These are phyloP conservation scores for Cyprinodon brontotheroides DNA, from an alignment of 2,113 vertebrate species.

Conservation along the genomic window DNA sequence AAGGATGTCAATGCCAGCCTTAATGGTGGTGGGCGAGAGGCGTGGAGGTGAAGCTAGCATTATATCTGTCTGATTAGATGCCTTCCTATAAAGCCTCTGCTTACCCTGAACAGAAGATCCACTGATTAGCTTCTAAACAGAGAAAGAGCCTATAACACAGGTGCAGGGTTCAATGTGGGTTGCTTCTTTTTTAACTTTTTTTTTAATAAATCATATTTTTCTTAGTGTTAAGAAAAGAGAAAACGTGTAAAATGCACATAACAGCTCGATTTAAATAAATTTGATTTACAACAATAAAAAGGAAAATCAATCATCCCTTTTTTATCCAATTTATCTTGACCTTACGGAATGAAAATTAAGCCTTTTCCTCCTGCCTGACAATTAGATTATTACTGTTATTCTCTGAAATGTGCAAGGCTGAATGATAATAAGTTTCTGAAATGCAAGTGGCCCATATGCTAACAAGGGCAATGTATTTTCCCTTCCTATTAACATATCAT, in stretches of 20 bases:
- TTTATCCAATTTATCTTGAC: conserved; percentile 65
- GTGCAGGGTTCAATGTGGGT: conserved; percentile 4
- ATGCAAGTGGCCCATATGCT: conserved; percentile 78
- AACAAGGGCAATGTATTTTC: conserved; percentile 81
- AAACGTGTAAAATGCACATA: not conserved
- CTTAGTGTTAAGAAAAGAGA: not conserved
- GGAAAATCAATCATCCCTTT: conserved; percentile 18
- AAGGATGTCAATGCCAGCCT: conserved; percentile 6
- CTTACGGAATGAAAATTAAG: conserved; percentile 53
- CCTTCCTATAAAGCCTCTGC: conserved; percentile 30
- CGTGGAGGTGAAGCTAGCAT: not conserved
- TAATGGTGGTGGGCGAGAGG: conserved; percentile 15
- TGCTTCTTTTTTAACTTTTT: not conserved
- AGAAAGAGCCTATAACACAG: conserved; percentile 2
- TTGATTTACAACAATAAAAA: conserved; percentile 46
- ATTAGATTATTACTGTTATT: conserved; percentile 80
- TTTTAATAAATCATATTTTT: not conserved
- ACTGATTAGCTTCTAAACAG: conserved; percentile 11
- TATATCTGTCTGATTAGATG: not conserved
- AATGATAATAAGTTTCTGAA: conserved; percentile 76
- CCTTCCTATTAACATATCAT: conserved; percentile 81
- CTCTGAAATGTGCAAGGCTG: conserved; percentile 59
- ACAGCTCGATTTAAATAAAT: conserved; percentile 11
- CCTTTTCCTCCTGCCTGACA: conserved; percentile 65
- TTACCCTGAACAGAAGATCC: conserved; percentile 6